Conservation (phyloP, 2,888 invertebrate genomes). For the Micropterix aruncella region DNA sequence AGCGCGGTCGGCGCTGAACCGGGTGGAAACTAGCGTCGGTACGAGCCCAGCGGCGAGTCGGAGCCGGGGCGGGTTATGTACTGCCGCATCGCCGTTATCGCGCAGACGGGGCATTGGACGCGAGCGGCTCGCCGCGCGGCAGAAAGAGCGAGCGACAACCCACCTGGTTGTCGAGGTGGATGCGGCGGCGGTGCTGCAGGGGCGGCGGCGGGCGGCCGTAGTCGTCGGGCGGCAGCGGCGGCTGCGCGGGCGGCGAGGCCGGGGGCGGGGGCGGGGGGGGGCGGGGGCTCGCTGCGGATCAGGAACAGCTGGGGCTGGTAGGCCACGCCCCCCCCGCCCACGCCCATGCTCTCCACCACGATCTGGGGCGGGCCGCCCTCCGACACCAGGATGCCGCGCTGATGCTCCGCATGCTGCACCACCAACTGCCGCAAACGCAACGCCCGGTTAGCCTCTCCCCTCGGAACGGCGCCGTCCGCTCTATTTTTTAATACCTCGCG, state of each 20-base stretch:
- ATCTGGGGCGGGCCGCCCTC: slow-evolving; percentile 28
- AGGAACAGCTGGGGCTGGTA: slow-evolving; percentile 33
- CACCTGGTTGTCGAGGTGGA: too few species aligned
- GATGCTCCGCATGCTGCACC: slow-evolving; percentile 36
- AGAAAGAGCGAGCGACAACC: too few species aligned
- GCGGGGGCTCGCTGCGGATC: slow-evolving; percentile 30
- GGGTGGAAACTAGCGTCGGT: too few species aligned
- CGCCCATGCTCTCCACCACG: slow-evolving; percentile 20
- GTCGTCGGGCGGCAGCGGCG: slow-evolving; percentile 21
- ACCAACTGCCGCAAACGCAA: too few species aligned
- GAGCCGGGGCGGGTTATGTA: slow-evolving; percentile 3
- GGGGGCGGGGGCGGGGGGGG: slow-evolving; percentile 21
- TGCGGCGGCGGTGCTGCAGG: too few species aligned
- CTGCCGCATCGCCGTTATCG: slow-evolving; percentile 9
- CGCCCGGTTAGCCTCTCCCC: too few species aligned
- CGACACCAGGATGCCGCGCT: slow-evolving; percentile 39
- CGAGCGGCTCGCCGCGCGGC: too few species aligned
- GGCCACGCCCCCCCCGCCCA: slow-evolving; percentile 24
- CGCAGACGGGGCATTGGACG: slow-evolving; percentile 18
- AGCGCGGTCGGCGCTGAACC: too few species aligned
- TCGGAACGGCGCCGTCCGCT: too few species aligned
- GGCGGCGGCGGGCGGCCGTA: slow-evolving; percentile 18
- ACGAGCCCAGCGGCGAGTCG: background rate
- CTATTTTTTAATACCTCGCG: too few species aligned
- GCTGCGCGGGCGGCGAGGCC: slow-evolving; percentile 18